A percentile compares a stretch with the other conserved stretches of the same genome.
phyloP scores from a whole-genome alignment of 2,797 vertebrate genomes.

The Poliocrania exsul region DNA sequence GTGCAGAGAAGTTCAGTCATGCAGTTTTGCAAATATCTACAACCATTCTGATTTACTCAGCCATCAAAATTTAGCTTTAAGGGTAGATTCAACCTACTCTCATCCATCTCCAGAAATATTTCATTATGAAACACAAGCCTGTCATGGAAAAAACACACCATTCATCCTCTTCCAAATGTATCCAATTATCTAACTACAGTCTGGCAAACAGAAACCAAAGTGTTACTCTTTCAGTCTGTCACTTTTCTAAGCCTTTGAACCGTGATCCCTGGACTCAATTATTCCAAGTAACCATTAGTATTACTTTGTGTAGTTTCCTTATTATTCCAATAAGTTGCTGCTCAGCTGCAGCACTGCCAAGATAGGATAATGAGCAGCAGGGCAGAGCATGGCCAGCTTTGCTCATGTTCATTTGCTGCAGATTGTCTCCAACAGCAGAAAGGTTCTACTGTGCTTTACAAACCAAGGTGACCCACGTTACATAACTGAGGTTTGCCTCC shows the following conservation, averaged over 20 bases:
- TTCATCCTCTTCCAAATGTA: constrained; percentile 51
- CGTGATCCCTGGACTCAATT: not conserved
- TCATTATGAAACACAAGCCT: constrained; percentile 32
- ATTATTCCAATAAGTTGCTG: not conserved
- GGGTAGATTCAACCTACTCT: not conserved
- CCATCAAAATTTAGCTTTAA: constrained; percentile 53
- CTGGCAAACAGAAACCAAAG: not conserved
- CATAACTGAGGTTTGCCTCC: not conserved
- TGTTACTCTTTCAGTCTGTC: not conserved
- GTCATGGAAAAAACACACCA: not conserved
- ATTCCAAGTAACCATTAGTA: not conserved
- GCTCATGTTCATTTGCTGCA: not conserved
- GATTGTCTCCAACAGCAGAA: not conserved
- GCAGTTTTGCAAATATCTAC: constrained; percentile 9
- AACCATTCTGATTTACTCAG: constrained; percentile 51
- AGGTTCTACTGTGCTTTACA: not conserved
- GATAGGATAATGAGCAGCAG: not conserved
- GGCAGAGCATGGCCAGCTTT: not conserved
- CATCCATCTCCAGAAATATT: constrained; percentile 35
- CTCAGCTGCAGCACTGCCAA: not conserved
- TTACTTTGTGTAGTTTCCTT: constrained; percentile 8
- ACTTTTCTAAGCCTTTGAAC: constrained; percentile 20
- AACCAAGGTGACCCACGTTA: not conserved
- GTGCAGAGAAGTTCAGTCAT: constrained; percentile 46
- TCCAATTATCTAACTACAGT: constrained; percentile 41